A percentile compares a stretch with the other conserved stretches of the same genome.
These are phyloP conservation scores for Whitmania pigra DNA, from an alignment of 1,140 invertebrate species.

Conservation along the genomic window DNA sequence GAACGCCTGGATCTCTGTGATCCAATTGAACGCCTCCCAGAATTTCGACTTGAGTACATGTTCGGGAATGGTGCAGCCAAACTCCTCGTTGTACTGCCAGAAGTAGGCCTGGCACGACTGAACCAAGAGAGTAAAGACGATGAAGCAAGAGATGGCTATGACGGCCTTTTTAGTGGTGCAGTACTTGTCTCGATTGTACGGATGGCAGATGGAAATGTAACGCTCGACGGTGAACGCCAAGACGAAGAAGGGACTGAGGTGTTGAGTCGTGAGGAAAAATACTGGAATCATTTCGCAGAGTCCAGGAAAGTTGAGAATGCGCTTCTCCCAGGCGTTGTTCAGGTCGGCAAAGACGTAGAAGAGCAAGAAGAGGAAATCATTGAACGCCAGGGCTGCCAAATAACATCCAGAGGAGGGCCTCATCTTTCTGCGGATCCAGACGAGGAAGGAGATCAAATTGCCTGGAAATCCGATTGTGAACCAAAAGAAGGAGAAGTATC, in stretches of 20 bases:
- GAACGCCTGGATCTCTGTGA: conserved; percentile 36
- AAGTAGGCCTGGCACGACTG: conserved; percentile 36
- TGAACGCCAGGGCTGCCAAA: conserved; percentile 23
- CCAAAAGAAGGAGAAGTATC: conserved; percentile 22
- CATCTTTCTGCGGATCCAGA: conserved; percentile 23
- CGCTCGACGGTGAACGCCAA: conserved; percentile 26
- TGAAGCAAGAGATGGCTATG: conserved; percentile 5
- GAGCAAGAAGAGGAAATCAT: conserved; percentile 24
- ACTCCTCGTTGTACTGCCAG: conserved; percentile 30
- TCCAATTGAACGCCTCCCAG: conserved; percentile 33
- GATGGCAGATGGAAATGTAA: conserved; percentile 25
- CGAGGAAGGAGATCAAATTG: conserved; percentile 24
- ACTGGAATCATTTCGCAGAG: conserved; percentile 33
- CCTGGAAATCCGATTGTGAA: conserved; percentile 24
- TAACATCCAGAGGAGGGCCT: conserved; percentile 25
- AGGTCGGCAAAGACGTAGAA: conserved; percentile 22
- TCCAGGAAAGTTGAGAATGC: conserved; percentile 25
- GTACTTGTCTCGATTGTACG: conserved; percentile 18
- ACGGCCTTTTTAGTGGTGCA: conserved; percentile 26
- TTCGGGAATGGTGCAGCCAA: conserved; percentile 15
- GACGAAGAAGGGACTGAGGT: conserved; percentile 30
- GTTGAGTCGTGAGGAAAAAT: conserved; percentile 31
- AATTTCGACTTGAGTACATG: conserved; percentile 26
- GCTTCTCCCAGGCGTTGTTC: conserved; percentile 19
- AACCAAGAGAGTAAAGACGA: conserved; percentile 14